These are phyloP conservation scores for Samia ricini DNA, from an alignment of 1,140 invertebrate genomes.

Conservation along the genomic window DNA sequence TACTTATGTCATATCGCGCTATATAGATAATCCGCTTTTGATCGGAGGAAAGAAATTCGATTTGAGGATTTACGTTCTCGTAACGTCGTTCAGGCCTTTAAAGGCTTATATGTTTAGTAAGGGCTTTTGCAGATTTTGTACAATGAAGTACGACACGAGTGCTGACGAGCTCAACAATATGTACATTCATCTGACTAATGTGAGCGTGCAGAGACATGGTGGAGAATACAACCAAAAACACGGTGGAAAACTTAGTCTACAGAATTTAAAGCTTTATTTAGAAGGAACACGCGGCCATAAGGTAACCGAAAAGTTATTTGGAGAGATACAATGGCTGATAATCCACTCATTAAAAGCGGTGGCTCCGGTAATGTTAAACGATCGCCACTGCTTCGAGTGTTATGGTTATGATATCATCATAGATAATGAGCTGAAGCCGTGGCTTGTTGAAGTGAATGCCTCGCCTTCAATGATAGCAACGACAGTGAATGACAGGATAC, in stretches of 20 bases:
- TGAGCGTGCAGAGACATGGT: constrained; percentile 89
- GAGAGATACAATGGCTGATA: constrained; percentile 92
- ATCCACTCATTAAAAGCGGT: constrained; percentile 89
- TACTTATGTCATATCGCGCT: constrained; percentile 93
- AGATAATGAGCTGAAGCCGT: constrained; percentile 89
- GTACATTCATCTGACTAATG: constrained; percentile 94
- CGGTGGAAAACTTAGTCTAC: constrained; percentile 95
- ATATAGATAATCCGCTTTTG: constrained; percentile 89
- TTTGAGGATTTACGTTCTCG: constrained; percentile 88
- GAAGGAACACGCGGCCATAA: constrained; percentile 93
- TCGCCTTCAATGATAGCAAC: constrained; percentile 96
- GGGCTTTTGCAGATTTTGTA: constrained; percentile 88
- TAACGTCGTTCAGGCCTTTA: constrained; percentile 89
- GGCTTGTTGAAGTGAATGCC: constrained; percentile 95
- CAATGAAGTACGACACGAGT: constrained; percentile 88
- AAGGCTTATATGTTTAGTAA: constrained; percentile 91
- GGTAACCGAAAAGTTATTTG: constrained; percentile 89
- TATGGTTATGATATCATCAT: constrained; percentile 95
- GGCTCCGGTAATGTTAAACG: constrained; percentile 89
- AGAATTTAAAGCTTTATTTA: constrained; percentile 92
- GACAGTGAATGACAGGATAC: constrained; percentile 94
- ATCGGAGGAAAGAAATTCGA: constrained; percentile 95
- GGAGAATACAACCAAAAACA: constrained; percentile 96
- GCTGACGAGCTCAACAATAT: constrained; percentile 88
- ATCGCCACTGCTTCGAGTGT: constrained; percentile 90